Conservation (phyloP, 1,140 invertebrate genomes). For the Drosophila santomea region DNA sequence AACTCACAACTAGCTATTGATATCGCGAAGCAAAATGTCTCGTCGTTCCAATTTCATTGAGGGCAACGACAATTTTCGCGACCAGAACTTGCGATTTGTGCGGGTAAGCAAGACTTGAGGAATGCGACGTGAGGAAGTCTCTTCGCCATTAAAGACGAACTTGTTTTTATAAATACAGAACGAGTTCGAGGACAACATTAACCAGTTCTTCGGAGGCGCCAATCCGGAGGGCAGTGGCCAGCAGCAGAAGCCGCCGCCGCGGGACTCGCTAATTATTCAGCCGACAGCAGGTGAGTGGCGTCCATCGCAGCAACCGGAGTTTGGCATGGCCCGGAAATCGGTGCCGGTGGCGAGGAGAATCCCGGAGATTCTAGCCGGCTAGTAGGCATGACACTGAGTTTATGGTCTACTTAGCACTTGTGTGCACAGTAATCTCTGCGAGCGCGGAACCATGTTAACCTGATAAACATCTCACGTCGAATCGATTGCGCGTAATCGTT, state of each 20-base stretch:
- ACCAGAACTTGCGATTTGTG: slow-evolving; percentile 85
- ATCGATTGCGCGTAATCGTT: slow-evolving; percentile 23
- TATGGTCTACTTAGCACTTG: slow-evolving; percentile 7
- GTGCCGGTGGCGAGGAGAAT: slow-evolving; percentile 4
- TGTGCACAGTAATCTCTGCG: slow-evolving; percentile 29
- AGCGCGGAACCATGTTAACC: slow-evolving; percentile 32
- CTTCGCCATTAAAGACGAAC: background rate
- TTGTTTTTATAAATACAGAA: slow-evolving; percentile 57
- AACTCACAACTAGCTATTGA: slow-evolving; percentile 4
- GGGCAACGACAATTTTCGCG: slow-evolving; percentile 80
- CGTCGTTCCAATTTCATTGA: slow-evolving; percentile 71
- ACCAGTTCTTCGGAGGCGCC: slow-evolving; percentile 67
- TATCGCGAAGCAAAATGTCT: slow-evolving; percentile 41
- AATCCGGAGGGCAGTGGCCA: slow-evolving; percentile 5
- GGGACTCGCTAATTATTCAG: slow-evolving; percentile 73
- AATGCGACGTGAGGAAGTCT: background rate
- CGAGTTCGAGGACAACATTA: slow-evolving; percentile 82
- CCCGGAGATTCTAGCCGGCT: slow-evolving; percentile 6
- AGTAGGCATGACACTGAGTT: slow-evolving; percentile 11
- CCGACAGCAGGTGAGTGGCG: slow-evolving; percentile 74
- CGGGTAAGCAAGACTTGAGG: slow-evolving; percentile 67
- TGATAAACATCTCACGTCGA: slow-evolving; percentile 38
- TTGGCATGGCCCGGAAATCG: background rate
- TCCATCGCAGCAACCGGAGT: background rate
- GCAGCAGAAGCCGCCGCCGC: slow-evolving; percentile 52